Conservation (phyloP, 2,888 invertebrate genomes). For the Trachelus iudaicus region DNA sequence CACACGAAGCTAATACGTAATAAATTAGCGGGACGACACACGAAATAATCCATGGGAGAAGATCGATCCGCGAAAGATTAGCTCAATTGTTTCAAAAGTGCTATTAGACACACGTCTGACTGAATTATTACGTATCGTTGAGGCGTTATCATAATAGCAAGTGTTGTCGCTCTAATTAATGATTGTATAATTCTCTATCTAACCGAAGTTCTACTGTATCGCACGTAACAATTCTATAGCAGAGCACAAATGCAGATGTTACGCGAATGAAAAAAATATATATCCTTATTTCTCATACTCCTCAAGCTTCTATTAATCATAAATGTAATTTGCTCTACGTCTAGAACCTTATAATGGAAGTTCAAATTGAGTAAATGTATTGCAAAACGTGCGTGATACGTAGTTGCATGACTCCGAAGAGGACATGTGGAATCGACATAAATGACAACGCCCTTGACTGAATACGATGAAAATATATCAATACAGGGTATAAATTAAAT, state of each 20-base stretch:
- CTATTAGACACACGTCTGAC: background rate
- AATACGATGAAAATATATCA: background rate
- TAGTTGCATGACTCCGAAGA: background rate
- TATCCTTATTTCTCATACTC: background rate
- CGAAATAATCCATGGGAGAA: background rate
- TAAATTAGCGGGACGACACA: background rate
- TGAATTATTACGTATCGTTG: background rate
- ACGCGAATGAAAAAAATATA: background rate
- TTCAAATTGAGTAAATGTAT: background rate
- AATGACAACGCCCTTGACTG: background rate
- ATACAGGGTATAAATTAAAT: background rate
- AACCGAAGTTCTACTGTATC: background rate
- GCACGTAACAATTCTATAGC: background rate
- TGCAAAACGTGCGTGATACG: background rate
- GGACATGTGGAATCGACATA: background rate
- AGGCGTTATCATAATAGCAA: background rate
- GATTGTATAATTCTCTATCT: background rate
- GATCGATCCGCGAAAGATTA: background rate
- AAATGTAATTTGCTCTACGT: background rate
- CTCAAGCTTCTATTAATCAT: background rate
- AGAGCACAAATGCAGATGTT: background rate
- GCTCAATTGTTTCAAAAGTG: background rate
- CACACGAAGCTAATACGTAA: background rate
- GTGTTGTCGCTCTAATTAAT: background rate
- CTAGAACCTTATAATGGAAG: background rate